Conservation (phyloP, 2,888 invertebrate genomes). For the Cephus pygmeus region DNA sequence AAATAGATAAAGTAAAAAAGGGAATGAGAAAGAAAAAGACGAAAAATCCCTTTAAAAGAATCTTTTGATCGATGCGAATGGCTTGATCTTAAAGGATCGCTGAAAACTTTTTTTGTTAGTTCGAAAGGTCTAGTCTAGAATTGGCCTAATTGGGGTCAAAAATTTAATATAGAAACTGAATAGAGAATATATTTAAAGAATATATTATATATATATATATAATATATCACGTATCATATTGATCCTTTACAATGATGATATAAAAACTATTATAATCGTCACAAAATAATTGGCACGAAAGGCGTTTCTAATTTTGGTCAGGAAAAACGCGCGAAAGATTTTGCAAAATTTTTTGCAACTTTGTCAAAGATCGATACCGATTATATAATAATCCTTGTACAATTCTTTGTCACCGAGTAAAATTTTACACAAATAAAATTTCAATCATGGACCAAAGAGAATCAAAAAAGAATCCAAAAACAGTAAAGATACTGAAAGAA, state of each 20-base stretch:
- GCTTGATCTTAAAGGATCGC: neutral
- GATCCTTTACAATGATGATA: conserved; percentile 29
- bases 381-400: neutral
- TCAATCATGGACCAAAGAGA: neutral
- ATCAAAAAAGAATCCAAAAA: neutral
- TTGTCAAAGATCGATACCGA: neutral
- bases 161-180: conserved; percentile 37
- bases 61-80: neutral
- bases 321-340: neutral
- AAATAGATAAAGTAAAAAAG: neutral
- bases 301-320: neutral
- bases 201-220: conserved; percentile 30
- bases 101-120: conserved; percentile 18
- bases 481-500: neutral
- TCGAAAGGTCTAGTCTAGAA: conserved; percentile 39
- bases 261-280: conserved; percentile 33
- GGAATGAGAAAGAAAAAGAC: neutral
- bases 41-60: neutral
- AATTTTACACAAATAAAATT: neutral
- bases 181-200: conserved; percentile 53
- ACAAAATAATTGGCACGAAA: neutral
- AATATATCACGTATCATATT: conserved; percentile 29
- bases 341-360: neutral
- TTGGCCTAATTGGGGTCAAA: conserved; percentile 35
- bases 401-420: neutral